phyloP scores from a whole-genome alignment of 2,113 vertebrate genomes.

The Varanus komodoensis region DNA sequence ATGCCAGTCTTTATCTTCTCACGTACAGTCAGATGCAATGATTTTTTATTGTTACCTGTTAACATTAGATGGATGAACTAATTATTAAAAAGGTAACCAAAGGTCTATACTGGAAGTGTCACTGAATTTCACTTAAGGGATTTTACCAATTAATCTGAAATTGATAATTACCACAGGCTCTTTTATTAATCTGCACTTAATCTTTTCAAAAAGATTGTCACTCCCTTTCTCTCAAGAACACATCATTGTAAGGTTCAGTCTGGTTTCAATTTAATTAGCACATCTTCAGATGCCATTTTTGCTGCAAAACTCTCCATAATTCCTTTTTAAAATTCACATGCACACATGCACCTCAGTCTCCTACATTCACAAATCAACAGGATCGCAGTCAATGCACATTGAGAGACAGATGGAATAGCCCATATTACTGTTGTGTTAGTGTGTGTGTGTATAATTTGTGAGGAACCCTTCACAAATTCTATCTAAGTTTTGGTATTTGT shows the following conservation, averaged over 20 bases:
- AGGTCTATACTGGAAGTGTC: constrained; percentile 30
- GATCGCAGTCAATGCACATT: not conserved
- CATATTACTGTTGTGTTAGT: not conserved
- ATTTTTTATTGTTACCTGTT: constrained; percentile 12
- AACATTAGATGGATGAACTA: constrained; percentile 25
- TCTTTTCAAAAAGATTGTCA: constrained; percentile 42
- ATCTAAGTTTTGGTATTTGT: not conserved
- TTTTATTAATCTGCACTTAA: constrained; percentile 50
- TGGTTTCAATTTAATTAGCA: constrained; percentile 58
- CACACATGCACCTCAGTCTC: constrained; percentile 36
- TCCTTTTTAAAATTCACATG: constrained; percentile 59
- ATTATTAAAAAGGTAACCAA: constrained; percentile 42
- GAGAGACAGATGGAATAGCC: not conserved
- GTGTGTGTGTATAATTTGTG: too few species aligned
- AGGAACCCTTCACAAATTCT: not conserved
- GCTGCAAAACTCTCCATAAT: constrained; percentile 40
- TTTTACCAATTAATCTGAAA: constrained; percentile 48
- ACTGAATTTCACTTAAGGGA: constrained; percentile 21
- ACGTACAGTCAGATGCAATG: not conserved
- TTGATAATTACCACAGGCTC: constrained; percentile 40
- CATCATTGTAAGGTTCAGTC: constrained; percentile 2
- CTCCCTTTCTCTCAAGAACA: constrained; percentile 35
- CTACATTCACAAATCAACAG: not conserved
- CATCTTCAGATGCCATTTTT: constrained; percentile 30
- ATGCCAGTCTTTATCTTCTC: constrained; percentile 13